A percentile compares a stretch with the other conserved stretches of the same genome.
phyloP scores from a whole-genome alignment of 2,113 vertebrate species.

The Bettongia penicillata region DNA sequence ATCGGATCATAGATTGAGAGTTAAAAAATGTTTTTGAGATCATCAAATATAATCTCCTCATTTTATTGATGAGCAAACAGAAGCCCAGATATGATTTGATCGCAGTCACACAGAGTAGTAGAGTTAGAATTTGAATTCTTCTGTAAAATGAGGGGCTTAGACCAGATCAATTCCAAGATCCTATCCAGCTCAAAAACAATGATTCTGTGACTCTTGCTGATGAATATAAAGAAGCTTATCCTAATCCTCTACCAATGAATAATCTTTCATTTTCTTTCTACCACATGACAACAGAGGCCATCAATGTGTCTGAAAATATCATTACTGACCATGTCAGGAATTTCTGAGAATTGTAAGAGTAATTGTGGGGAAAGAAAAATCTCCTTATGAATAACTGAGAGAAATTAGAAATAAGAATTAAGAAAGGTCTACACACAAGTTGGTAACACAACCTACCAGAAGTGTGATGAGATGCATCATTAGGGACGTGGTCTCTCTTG shows the following conservation, averaged over 20 bases:
- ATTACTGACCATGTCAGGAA: background rate
- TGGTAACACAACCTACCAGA: background rate
- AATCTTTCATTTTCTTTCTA: background rate
- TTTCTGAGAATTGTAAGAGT: background rate
- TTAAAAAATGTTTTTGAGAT: too few species aligned
- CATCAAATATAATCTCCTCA: background rate
- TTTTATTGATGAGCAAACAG: constrained; percentile 31
- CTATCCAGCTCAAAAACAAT: too few species aligned
- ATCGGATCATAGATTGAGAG: background rate
- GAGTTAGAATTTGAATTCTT: background rate
- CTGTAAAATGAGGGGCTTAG: background rate
- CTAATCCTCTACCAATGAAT: background rate
- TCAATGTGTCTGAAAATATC: background rate
- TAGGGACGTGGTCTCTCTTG: background rate
- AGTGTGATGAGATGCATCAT: background rate
- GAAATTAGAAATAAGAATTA: background rate
- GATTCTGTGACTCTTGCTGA: background rate
- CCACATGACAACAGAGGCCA: background rate
- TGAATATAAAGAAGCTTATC: background rate
- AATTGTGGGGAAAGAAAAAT: background rate
- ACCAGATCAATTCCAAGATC: background rate
- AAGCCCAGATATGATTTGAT: background rate
- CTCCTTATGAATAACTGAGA: background rate
- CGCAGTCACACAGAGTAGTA: background rate
- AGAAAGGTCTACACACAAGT: background rate